Conservation (phyloP, 1,140 invertebrate species). For the Neodiprion pinetum region DNA sequence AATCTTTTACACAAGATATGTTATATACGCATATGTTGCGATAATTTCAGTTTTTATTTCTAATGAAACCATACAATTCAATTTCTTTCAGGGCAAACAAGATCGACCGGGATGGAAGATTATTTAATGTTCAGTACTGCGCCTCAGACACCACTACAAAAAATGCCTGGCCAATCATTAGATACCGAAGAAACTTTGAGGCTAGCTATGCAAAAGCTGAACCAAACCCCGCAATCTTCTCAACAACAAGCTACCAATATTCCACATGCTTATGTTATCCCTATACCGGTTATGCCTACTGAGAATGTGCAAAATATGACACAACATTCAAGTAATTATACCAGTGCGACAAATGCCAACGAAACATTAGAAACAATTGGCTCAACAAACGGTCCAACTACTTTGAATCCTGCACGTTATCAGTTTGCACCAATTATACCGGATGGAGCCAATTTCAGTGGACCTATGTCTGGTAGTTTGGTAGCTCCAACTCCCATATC, state of each 20-base stretch:
- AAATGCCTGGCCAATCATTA: slow-evolving; percentile 50
- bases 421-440: slow-evolving; percentile 49
- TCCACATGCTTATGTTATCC: slow-evolving; percentile 57
- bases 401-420: slow-evolving; percentile 42
- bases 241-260: slow-evolving; percentile 34
- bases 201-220: slow-evolving; percentile 57
- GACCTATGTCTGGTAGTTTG: slow-evolving; percentile 20
- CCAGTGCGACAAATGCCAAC: slow-evolving; percentile 21
- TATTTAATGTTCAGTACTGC: slow-evolving; percentile 59
- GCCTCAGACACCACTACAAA: slow-evolving; percentile 55
- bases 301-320: slow-evolving; percentile 49
- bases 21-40: no score
- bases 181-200: slow-evolving; percentile 58
- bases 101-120: slow-evolving; percentile 53
- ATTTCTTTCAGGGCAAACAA: slow-evolving; percentile 44
- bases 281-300: slow-evolving; percentile 58
- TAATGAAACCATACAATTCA: no score
- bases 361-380: slow-evolving; percentile 36
- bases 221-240: slow-evolving; percentile 46
- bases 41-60: no score
- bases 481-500: slow-evolving; percentile 36
- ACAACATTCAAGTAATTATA: slow-evolving; percentile 33
- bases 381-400: slow-evolving; percentile 33
- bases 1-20: no score
- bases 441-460: slow-evolving; percentile 39